Conservation (phyloP, 1,140 invertebrate species). For the Drosophila equinoxialis region DNA sequence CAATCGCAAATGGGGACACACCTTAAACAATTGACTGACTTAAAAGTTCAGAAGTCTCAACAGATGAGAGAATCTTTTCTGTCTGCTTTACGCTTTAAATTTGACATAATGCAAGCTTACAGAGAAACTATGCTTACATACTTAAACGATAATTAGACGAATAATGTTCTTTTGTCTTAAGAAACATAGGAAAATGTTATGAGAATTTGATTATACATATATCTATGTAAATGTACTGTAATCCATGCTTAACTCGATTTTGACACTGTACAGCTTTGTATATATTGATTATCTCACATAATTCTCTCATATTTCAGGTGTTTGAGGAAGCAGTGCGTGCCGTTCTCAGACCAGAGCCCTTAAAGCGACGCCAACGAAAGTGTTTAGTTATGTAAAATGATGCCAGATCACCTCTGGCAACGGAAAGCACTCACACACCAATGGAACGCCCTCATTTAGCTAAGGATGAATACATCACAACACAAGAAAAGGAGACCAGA, state of each 20-base stretch:
- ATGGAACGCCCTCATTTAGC: slow-evolving; percentile 52
- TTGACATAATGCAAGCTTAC: neutral
- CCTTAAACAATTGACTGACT: slow-evolving; percentile 16
- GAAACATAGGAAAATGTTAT: too few species aligned
- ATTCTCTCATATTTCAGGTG: slow-evolving; percentile 86
- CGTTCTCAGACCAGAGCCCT: slow-evolving; percentile 95
- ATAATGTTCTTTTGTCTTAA: too few species aligned
- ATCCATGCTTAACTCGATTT: too few species aligned
- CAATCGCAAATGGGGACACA: slow-evolving; percentile 22
- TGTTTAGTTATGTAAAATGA: slow-evolving; percentile 92
- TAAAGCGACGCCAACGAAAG: slow-evolving; percentile 95
- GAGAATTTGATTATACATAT: too few species aligned
- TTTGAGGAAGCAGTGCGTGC: slow-evolving; percentile 98
- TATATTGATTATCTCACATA: neutral
- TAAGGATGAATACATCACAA: slow-evolving; percentile 51
- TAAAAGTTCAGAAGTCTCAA: too few species aligned
- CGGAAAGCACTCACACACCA: slow-evolving; percentile 35
- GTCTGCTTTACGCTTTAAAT: neutral
- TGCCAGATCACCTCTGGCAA: slow-evolving; percentile 5
- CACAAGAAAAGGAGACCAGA: slow-evolving; percentile 2
- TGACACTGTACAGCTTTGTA: too few species aligned
- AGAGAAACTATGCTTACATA: too few species aligned
- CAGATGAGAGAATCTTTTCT: too few species aligned
- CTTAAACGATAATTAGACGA: too few species aligned
- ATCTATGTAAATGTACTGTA: too few species aligned